Base-by-base conservation (phyloP, 2,888 invertebrate species). In the Scotopteryx bipunctaria region DNA sequence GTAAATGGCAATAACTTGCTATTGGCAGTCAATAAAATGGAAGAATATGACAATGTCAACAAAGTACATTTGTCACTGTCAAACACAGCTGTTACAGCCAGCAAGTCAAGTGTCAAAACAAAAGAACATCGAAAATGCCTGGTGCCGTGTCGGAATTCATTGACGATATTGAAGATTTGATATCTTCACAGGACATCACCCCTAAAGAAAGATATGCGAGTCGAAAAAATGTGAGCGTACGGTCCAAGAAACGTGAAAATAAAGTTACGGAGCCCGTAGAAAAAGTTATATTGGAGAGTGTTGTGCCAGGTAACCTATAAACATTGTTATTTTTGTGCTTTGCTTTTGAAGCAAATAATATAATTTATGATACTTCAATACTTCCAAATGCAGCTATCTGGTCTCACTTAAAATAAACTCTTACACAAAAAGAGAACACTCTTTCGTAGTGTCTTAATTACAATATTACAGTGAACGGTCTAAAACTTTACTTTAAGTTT, bases 91-190 rank as follows among this genome's bases (percentile, higher is more conserved):
- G 51, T 42, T 48, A 50, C 16, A 38, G 50, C 65, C 61, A 27
- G 9, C 8, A 11, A 1, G 15, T 16, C 35, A 41, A 27, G 25
- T 32, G 33, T 66, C 61, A 67, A 65, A 66, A 64, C 57, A 61
- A 65, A 51, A 47, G 14, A 27, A 21, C 15, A 52, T 61, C 17
- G 19, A 91, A 83, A 73, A 93, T 93, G 93, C 86, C 91, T 68
- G 83, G 86, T 62, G 91, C 90, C 53, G 93, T 93, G 74, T 91
- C 89, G 66, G 95, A 94, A 86, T 93, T 93, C 66, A 94, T 96
- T 61, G 95, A 94, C 48, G 96, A 96, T 83, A 96, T 96, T 56
- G 96, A 96, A 83, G 96, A 96, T 91, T 87, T 96, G 67, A 94
- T 96, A 84, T 94, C 94, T 15, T 92, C 95, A 0, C 94, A 96